Base-by-base conservation (phyloP, 2,888 invertebrate species). In the Cistogaster globosa region DNA sequence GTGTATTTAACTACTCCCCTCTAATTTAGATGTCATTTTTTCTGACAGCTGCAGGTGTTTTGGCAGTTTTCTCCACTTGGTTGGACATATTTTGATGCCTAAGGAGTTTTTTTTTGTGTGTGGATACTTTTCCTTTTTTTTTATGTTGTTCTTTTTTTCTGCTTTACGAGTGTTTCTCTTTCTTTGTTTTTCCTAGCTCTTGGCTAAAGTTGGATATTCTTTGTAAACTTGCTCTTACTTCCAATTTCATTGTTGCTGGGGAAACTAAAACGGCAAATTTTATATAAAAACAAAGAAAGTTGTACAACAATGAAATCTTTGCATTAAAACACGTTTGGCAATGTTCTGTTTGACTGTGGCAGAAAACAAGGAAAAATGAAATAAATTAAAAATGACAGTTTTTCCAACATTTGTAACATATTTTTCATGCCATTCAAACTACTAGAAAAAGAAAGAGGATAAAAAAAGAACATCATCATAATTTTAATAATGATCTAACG, bases 21-120 rank as follows among this genome's bases (percentile, higher is more conserved):
- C 72, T 86, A 87, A 88, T 88, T 88, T 86, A 86, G 83, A 79
- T 88, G 87, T 86, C 83, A 87, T 87, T 85, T 86, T 84, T 86
- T 87, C 58, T 86, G 87, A 86, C 87, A 87, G 88, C 85, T 88
- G 82, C 82, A 85, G 85, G 85, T 85, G 78, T 85, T 85, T 82
- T 85, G 85, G 71, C 82, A 83, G 69, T 83, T 86, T 86, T 77
- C 86, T 80, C 83, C 71, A 83, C 83, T 83, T 80, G 72, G 83
- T 86, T 80, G 82, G 82, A 85, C 85, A 85, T 71, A 81, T 85
- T 84, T 82, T 79, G 75, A 71, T 78, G 82, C 85, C 78, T 79
- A 79, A 85, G 78, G 85, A 82, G 75, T 79, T 85, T 58, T 53
- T 5, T 32, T 32, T 32, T 32, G n/a, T 32, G 26, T 75, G 32